Percentiles rank a stretch among this genome's conserved stretches.
Conservation (phyloP, 2,113 vertebrate genomes). For the Hylia prasina region DNA sequence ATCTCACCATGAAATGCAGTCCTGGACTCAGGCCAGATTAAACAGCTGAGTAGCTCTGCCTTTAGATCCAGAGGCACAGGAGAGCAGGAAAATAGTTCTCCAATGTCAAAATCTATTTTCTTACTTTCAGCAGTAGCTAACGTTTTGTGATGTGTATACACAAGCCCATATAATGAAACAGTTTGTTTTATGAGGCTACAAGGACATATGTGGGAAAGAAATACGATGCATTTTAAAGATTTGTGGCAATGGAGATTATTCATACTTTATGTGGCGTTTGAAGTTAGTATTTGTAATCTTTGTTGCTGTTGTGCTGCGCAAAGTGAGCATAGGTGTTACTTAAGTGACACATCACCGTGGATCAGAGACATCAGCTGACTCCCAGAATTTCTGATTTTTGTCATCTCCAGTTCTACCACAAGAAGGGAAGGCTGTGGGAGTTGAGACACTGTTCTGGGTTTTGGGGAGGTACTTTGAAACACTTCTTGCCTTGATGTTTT, state of each 20-base stretch:
- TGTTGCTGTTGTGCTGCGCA: neutral
- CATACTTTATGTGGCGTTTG: slow-evolving; percentile 41
- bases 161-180: slow-evolving; percentile 51
- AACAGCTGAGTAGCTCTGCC: slow-evolving; percentile 67
- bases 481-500: neutral
- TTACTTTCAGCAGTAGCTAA: slow-evolving; percentile 69
- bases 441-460: neutral
- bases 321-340: neutral
- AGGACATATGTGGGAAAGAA: slow-evolving; percentile 57
- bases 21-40: slow-evolving; percentile 67
- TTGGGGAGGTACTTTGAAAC: neutral
- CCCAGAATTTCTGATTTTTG: neutral
- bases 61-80: slow-evolving; percentile 67
- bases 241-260: neutral
- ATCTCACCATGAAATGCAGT: neutral
- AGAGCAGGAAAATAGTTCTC: slow-evolving; percentile 70
- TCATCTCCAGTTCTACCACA: neutral
- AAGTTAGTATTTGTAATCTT: neutral
- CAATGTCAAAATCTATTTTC: slow-evolving; percentile 64
- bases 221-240: slow-evolving; percentile 21
- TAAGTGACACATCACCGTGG: neutral
- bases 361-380: neutral
- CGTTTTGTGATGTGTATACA: slow-evolving; percentile 51
- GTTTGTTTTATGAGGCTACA: slow-evolving; percentile 55
- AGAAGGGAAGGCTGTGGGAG: neutral